Evolutionary conservation across 2,888 invertebrate genomes (phyloP), one percentile per base, ranked within the genome.

Genomic region (Macaria liturata): DNA sequence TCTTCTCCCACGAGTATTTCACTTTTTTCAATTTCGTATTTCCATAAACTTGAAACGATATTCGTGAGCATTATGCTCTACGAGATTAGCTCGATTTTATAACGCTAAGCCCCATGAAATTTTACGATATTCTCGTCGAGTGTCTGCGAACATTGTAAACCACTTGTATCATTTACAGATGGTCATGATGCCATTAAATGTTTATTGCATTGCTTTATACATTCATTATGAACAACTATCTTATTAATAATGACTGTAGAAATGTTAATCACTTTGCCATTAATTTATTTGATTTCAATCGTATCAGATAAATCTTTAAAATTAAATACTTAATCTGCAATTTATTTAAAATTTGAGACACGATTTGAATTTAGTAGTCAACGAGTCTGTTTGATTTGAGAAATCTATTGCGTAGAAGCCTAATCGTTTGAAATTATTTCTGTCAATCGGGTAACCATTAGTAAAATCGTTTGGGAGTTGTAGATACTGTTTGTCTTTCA

Each of bases 1-100:
- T 76, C 76, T 78, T 80, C 74, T 78, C 78, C 76, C 76, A 66
- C 72, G 75, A 74, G 72, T 75, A 75, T 79, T 76, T 68, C 65
- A 59, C 50, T 59, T 54, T 65, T 64, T 65, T 67, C 67, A 65
- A 67, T 63, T 48, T 54, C 47, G 44, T 54, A 51, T 59, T 40
- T 44, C 59, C 59, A 39, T 59, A 49, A 59, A 59, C 44, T 47
- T 59, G 37, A 51, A 51, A 47, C 47, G 50, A 40, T 45, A 54
- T 59, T 54, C 44, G 32, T 48, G 34, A 54, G 47, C 54, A 54
- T 59, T 54, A 54, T 54, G 50, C 48, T 50, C 43, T 47, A 51
- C 50, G 47, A 54, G 47, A 47, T 59, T 37, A 54, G 37, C 44
- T 50, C 32, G 54, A 47, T 44, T 54, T 54, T 45, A 51, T 37